phyloP scores from a whole-genome alignment of 2,797 vertebrate species.

The Neosalanx taihuensis region DNA sequence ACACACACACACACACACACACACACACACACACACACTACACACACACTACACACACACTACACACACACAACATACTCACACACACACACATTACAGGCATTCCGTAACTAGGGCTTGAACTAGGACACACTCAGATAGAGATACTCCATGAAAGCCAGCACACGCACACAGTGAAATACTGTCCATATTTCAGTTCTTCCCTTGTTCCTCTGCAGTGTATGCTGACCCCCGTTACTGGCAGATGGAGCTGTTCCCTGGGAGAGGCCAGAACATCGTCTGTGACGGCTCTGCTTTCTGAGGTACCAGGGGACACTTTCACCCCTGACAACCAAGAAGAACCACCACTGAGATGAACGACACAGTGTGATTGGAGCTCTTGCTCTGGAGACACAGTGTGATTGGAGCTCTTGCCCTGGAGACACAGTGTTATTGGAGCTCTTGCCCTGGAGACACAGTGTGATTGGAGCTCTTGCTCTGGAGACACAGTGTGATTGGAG shows the following conservation, averaged over 20 bases:
- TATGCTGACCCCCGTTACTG: slow-evolving; percentile 76
- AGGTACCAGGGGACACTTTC: neutral
- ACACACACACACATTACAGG: neutral
- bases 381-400: neutral
- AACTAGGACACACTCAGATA: too few relatives aligned
- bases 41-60: neutral
- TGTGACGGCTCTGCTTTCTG: slow-evolving; percentile 72
- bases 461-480: neutral
- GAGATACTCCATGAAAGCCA: too few relatives aligned
- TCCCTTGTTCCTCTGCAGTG: slow-evolving; percentile 51
- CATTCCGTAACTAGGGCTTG: neutral
- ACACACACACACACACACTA: too few relatives aligned
- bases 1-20: too few relatives aligned
- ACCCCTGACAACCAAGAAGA: neutral
- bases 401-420: neutral
- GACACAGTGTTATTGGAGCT: neutral
- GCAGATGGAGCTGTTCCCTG: slow-evolving; percentile 76
- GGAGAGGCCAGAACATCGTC: slow-evolving; percentile 70
- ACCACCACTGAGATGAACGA: neutral
- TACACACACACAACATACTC: neutral
- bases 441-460: neutral
- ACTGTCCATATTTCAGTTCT: too few relatives aligned
- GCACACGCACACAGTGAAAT: too few relatives aligned
- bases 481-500: neutral
- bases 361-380: neutral